Conservation (phyloP, 2,113 vertebrate genomes). For the Sturnira hondurensis region DNA sequence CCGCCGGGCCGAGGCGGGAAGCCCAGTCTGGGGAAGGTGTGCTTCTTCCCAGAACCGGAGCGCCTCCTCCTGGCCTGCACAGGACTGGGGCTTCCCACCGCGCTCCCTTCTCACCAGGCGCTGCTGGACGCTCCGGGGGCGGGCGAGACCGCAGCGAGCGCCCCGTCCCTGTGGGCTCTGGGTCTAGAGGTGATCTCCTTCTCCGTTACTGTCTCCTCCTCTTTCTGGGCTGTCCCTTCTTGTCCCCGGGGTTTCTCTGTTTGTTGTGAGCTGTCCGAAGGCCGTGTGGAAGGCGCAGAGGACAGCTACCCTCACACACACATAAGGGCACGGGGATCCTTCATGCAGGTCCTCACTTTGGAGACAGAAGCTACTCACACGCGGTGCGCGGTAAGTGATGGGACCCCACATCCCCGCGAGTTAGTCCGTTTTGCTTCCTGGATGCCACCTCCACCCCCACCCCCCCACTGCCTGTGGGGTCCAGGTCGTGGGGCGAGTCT, state of each 20-base stretch:
- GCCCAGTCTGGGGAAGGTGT: not conserved
- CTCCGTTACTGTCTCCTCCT: not conserved
- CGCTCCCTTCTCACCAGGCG: not conserved
- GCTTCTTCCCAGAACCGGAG: not conserved
- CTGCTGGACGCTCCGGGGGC: no score
- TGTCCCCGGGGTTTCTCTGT: not conserved
- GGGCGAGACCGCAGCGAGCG: accelerated
- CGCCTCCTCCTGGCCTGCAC: not conserved
- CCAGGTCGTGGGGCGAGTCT: not conserved
- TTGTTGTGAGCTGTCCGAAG: no score
- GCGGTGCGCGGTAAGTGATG: no score
- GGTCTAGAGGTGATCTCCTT: not conserved
- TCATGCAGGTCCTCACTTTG: no score
- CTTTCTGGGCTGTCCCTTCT: not conserved
- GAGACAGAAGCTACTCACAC: no score
- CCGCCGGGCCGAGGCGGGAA: not conserved
- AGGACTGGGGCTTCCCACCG: not conserved
- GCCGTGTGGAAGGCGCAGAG: not conserved
- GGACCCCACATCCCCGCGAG: not conserved
- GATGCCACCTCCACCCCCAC: accelerated
- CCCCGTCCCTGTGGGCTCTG: accelerated
- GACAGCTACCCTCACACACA: not conserved
- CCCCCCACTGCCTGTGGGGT: no score
- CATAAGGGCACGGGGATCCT: accelerated
- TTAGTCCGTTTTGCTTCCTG: no score